Base-by-base conservation (phyloP, 2,888 invertebrate species). In the Agrypnus murinus region DNA sequence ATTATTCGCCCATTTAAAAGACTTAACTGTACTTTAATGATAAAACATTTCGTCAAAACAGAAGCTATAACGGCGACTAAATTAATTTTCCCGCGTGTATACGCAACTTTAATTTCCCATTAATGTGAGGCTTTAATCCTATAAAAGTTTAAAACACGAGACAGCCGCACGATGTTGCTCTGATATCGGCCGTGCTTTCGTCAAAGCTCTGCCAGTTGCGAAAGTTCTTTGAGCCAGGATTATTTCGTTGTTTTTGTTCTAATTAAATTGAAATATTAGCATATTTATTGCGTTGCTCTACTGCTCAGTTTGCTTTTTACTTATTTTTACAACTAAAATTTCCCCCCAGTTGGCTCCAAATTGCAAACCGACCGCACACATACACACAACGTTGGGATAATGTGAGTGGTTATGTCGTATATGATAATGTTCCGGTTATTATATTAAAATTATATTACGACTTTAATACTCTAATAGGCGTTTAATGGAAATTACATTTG, bases 21-120 rank as follows among this genome's bases (percentile, higher is more conserved):
- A 68, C 75, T 74, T 75, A 77, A 76, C 74, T 75, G 77, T 74
- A 70, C 66, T 73, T 73, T 77, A 77, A 77, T 75, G 77, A 76
- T 77, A 76, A 77, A 75, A 74, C 76, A 75, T 74, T 76, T 73
- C 75, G 66, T 77, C 74, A 75, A 75, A 75, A 75, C 72, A 73
- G 74, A 71, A 59, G 74, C 68, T 62, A 74, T 69, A 62, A 62
- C 62, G 65, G 69, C 67, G 77, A 68, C 69, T 70, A 73, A 76
- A 75, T 75, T 75, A 75, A 77, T 77, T 77, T 75, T 66, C 71
- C 69, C 69, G 71, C 74, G 66, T 71, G 71, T 73, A 76, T 71
- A 72, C 74, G 72, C 73, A 74, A 76, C 59, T 75, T 74, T 77
- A 77, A 75, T 75, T 74, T 74, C 65, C 71, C 74, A 77, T 75